Evolutionary conservation across 2,888 invertebrate species (phyloP).

Genomic region (Pseudanteris insignis): DNA sequence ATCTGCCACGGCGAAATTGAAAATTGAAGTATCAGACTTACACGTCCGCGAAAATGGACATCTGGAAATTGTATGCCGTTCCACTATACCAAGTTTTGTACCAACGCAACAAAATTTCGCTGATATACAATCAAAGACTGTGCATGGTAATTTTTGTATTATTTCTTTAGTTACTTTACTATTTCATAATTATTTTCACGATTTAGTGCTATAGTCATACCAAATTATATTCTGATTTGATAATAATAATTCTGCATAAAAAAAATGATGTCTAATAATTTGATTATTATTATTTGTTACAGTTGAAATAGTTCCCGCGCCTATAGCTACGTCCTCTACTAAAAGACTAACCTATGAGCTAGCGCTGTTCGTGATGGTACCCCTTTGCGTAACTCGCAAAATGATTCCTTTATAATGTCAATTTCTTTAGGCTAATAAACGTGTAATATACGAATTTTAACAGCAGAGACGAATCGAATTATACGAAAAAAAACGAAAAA

Average conservation of each 20-base stretch:
- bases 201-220: too few species aligned
- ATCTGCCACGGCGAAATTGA: slow-evolving; percentile 75
- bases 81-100: slow-evolving; percentile 78
- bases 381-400: slow-evolving; percentile 55
- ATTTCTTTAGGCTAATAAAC: slow-evolving; percentile 60
- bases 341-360: slow-evolving; percentile 49
- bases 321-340: slow-evolving; percentile 49
- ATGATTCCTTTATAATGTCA: slow-evolving; percentile 63
- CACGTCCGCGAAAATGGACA: slow-evolving; percentile 77
- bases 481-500: slow-evolving; percentile 34
- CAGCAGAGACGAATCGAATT: slow-evolving; percentile 36
- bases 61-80: slow-evolving; percentile 78
- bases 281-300: slow-evolving; percentile 10
- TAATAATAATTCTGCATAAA: too few species aligned
- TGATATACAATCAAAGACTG: slow-evolving; percentile 77
- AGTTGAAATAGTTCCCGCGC: slow-evolving; percentile 43
- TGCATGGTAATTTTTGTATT: slow-evolving; percentile 75
- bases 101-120: slow-evolving; percentile 68
- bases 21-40: slow-evolving; percentile 78
- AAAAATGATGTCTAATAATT: not conserved
- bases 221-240: too few species aligned
- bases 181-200: too few species aligned
- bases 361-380: slow-evolving; percentile 50
- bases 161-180: too few species aligned
- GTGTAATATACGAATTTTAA: slow-evolving; percentile 31